These are phyloP conservation scores for Connochaetes taurinus DNA, from an alignment of 2,113 vertebrate species.

Conservation along the genomic window DNA sequence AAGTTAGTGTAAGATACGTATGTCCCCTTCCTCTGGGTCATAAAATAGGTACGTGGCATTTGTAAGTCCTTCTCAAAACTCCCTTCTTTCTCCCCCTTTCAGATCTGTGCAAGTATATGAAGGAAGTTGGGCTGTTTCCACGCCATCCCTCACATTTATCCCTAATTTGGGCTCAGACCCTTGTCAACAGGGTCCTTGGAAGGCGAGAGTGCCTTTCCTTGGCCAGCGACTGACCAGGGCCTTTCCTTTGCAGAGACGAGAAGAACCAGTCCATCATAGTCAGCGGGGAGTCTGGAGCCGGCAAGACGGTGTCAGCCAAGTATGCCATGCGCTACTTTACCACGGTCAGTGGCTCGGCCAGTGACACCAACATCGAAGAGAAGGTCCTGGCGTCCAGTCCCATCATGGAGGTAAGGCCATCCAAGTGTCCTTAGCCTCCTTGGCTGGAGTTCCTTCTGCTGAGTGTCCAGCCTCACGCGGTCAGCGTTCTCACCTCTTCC, in stretches of 20 bases:
- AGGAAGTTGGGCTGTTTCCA: neutral
- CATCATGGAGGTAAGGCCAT: slow-evolving; percentile 93
- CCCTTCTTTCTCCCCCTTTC: neutral
- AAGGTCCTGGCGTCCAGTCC: slow-evolving; percentile 95
- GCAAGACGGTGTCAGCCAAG: slow-evolving; percentile 97
- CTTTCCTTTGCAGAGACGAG: slow-evolving; percentile 84
- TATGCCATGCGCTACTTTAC: slow-evolving; percentile 96
- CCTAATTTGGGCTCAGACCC: neutral
- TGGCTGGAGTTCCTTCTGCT: neutral
- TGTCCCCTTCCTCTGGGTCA: neutral
- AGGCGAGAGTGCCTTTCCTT: neutral
- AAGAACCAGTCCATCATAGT: slow-evolving; percentile 99
- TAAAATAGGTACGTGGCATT: rapidly evolving
- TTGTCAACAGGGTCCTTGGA: neutral
- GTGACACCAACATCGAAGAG: slow-evolving; percentile 90
- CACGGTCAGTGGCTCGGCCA: slow-evolving; percentile 89
- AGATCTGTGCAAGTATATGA: rapidly evolving
- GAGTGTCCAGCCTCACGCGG: rapidly evolving
- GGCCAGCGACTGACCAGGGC: neutral
- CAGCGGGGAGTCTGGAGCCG: slow-evolving; percentile 94
- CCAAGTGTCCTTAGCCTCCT: neutral
- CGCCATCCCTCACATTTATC: rapidly evolving
- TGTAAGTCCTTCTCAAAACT: neutral
- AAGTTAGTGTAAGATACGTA: rapidly evolving
- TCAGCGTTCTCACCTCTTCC: too few species aligned